Evolutionary conservation across 2,888 invertebrate species (phyloP), one percentile per base, ranked within the genome.

Genomic region (Torymus texanus): DNA sequence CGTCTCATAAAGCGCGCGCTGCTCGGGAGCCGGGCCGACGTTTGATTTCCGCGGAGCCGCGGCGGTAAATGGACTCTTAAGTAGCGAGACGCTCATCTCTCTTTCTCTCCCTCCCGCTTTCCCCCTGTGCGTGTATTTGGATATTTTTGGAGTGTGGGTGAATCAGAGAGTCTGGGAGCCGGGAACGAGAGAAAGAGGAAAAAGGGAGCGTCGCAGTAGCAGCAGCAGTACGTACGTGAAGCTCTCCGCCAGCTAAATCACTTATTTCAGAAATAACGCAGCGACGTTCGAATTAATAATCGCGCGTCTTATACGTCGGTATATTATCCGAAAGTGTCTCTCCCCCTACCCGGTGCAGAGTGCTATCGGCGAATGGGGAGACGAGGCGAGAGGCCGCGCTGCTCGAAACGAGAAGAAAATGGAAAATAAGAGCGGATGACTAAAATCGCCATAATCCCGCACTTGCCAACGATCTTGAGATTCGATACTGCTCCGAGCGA

Each of bases 131-230:
- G 84, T 84, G 85, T 85, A 86, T 85, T 85, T 83, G 73, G 81
- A 83, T 89, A 89, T 89, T 89, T 89, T 87, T 85, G 87, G 88
- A 87, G 87, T 86, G 87, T 86, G 88, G 88, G 87, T 89, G 89
- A 89, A 88, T 89, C 88, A 88, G 87, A 84, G 84, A 82, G 82
- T 29, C 62, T 29, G 71, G 55, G 18, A 61, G 18, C 56, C 18
- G 13, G 29, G 72, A 65, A 18, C 8, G 53, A 75, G 56, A 4
- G 29, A 62, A 62, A 63, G 51, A 75, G 59, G 24, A 51, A 59
- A 18, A 68, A 21, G 58, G 58, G 59, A 18, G 65, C 51, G 50
- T 50, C 62, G 51, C 4, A 55, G 59, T 11, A 53, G 56, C 50
- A 10, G 2, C 14, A 51, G 61, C 2, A 53, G 51, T 4, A 18